These are phyloP conservation scores for Hypothenemus hampei DNA, from an alignment of 1,140 invertebrate genomes.

Conservation along the genomic window DNA sequence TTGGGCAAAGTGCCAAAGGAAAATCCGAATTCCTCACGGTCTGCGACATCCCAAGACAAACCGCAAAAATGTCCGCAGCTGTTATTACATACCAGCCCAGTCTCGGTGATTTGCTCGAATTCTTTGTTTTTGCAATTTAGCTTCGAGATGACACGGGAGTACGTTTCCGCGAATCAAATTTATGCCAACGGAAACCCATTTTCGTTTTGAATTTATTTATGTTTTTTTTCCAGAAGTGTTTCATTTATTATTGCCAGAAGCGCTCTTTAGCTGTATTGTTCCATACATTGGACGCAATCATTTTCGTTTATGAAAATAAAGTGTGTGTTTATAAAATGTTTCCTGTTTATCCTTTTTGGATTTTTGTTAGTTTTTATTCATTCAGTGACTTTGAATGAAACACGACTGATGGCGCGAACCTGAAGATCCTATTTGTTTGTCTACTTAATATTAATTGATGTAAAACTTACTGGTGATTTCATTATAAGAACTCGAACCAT, in stretches of 20 bases:
- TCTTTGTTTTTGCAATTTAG: not conserved
- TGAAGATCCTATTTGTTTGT: too few species aligned
- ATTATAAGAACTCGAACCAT: not conserved
- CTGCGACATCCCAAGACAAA: too few species aligned
- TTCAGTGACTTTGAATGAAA: not conserved
- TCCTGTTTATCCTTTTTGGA: not conserved
- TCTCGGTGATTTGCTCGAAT: not conserved
- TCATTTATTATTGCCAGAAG: too few species aligned
- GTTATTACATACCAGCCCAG: not conserved
- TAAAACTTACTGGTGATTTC: too few species aligned
- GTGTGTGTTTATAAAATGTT: not conserved
- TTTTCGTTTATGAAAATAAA: not conserved
- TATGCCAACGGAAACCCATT: not conserved
- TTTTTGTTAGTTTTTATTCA: not conserved
- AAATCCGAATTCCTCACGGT: too few species aligned
- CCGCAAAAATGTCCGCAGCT: too few species aligned
- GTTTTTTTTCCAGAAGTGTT: too few species aligned
- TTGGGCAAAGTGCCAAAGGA: too few species aligned
- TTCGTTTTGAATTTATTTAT: too few species aligned
- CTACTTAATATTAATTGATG: too few species aligned
- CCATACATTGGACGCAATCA: not conserved
- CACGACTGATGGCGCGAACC: too few species aligned
- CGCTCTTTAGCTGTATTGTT: too few species aligned
- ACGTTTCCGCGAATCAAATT: constrained; percentile 5
- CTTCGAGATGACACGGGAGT: not conserved